Conservation (phyloP, 2,888 invertebrate species). For the Heliothis peltigera region DNA sequence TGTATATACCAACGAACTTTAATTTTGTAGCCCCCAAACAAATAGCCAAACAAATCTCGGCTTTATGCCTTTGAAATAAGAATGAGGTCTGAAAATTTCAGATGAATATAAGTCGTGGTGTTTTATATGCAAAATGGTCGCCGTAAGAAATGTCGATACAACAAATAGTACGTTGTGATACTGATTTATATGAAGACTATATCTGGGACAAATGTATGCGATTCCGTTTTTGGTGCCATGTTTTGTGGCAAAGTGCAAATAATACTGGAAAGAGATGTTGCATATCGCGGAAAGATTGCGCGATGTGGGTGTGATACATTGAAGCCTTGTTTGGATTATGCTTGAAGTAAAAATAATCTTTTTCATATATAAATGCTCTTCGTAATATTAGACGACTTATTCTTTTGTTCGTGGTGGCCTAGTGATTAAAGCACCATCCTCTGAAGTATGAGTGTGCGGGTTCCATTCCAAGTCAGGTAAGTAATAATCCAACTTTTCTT, state of each 20-base stretch:
- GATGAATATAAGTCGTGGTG: slow-evolving; percentile 40
- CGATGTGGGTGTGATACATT: slow-evolving; percentile 22
- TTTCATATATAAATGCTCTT: too few species aligned
- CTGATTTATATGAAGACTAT: slow-evolving; percentile 76
- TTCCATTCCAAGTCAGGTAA: too few species aligned
- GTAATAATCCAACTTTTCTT: too few species aligned
- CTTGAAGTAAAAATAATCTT: too few species aligned
- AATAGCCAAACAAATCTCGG: background rate
- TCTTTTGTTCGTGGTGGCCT: too few species aligned
- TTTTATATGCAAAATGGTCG: slow-evolving; percentile 75
- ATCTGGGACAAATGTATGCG: slow-evolving; percentile 73
- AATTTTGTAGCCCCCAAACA: slow-evolving; percentile 24
- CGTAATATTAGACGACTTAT: too few species aligned
- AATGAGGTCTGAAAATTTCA: background rate
- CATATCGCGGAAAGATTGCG: slow-evolving; percentile 16
- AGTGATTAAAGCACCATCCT: too few species aligned
- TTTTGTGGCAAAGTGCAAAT: slow-evolving; percentile 40
- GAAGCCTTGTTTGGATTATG: background rate
- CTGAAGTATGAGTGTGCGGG: too few species aligned
- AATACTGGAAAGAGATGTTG: slow-evolving; percentile 26
- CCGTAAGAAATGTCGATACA: slow-evolving; percentile 76
- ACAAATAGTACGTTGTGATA: slow-evolving; percentile 74
- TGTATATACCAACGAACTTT: slow-evolving; percentile 63
- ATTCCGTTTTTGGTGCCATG: slow-evolving; percentile 55
- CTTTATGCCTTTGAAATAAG: rapidly evolving